phyloP scores from a whole-genome alignment of 30 jellyfish, hydroid and myxozoan genomes.

The Phacellophora camtschatica region DNA sequence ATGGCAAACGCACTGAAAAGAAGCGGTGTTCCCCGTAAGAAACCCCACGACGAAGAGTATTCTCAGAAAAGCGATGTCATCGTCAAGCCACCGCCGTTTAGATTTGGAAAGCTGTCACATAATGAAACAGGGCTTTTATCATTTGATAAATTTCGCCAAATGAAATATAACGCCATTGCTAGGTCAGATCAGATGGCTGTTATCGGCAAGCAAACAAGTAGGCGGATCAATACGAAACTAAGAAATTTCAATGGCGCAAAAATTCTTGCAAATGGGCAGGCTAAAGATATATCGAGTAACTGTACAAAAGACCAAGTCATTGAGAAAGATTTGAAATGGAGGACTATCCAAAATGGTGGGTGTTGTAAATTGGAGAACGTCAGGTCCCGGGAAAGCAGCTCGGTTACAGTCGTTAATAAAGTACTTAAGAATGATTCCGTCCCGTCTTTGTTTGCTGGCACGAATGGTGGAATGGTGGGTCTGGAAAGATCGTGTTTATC shows the following conservation, averaged over 20 bases:
- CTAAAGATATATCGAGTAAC: background rate
- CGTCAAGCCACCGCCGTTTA: constrained; percentile 50
- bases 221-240: background rate
- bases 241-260: background rate
- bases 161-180: background rate
- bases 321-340: background rate
- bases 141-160: background rate
- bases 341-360: background rate
- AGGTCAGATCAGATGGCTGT: background rate
- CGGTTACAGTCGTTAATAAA: background rate
- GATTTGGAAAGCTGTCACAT: constrained; percentile 49
- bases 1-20: constrained; percentile 32
- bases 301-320: background rate
- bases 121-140: constrained; percentile 23
- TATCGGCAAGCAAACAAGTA: background rate
- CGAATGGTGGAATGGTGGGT: too few relatives aligned
- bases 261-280: background rate
- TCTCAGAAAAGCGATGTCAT: background rate
- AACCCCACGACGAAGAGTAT: background rate
- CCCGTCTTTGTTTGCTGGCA: background rate
- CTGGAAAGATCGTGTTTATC: too few relatives aligned
- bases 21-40: background rate
- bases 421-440: background rate
- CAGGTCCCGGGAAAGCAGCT: background rate
- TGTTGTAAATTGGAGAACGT: background rate